These are phyloP conservation scores for Acridotheres tristis DNA, from an alignment of 2,797 vertebrate genomes.

Conservation along the genomic window DNA sequence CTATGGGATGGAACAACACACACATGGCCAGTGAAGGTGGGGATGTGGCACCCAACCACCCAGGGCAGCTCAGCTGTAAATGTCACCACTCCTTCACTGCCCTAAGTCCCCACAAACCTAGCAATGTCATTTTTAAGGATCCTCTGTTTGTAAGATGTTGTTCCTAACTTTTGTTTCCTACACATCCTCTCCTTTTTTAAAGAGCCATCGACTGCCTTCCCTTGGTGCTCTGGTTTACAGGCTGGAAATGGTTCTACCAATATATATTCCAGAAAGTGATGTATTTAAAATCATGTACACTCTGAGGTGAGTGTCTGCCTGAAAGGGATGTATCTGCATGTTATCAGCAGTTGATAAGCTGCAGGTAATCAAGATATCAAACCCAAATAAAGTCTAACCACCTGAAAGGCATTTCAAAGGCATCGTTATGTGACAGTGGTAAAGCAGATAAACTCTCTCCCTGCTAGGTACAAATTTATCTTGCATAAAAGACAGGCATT, in stretches of 20 bases:
- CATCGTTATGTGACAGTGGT: neutral
- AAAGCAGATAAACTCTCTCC: neutral
- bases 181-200: neutral
- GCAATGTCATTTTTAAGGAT: neutral
- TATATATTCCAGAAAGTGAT: neutral
- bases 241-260: neutral
- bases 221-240: neutral
- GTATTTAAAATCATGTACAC: neutral
- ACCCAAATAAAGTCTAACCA: neutral
- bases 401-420: conserved; percentile 12
- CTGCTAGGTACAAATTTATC: neutral
- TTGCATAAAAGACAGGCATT: neutral
- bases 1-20: fast-evolving
- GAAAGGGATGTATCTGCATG: neutral
- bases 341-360: neutral
- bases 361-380: neutral
- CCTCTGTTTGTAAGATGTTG: neutral
- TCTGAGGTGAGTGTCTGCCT: neutral
- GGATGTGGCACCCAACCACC: neutral
- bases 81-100: neutral
- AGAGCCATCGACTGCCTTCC: neutral
- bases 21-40: neutral
- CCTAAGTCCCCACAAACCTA: neutral
- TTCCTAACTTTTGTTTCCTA: neutral
- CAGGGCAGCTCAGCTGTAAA: neutral